These are phyloP conservation scores for Lacerta agilis DNA, from an alignment of 2,797 vertebrate species.

Conservation along the genomic window DNA sequence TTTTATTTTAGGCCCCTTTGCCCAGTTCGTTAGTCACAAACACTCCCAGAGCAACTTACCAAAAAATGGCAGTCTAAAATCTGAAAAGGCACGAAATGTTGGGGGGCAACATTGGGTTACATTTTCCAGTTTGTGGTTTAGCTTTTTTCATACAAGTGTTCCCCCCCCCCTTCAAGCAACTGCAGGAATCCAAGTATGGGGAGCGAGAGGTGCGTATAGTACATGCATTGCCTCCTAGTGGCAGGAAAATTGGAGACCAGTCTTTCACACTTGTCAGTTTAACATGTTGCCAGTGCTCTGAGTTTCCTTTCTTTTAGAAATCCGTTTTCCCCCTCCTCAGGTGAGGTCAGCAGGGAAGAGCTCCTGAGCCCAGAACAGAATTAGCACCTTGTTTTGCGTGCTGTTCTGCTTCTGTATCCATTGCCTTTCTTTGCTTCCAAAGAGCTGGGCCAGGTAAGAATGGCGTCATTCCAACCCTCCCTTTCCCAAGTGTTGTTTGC, in stretches of 20 bases:
- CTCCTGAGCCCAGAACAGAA: not conserved
- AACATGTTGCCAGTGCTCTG: conserved; percentile 31
- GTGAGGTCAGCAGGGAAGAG: conserved; percentile 25
- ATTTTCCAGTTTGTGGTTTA: not conserved
- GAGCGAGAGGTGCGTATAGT: not conserved
- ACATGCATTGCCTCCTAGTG: not conserved
- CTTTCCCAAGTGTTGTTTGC: not conserved
- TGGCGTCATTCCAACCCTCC: not conserved
- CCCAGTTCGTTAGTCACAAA: too few species aligned
- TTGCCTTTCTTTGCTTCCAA: accelerated
- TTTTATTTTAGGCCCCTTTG: too few species aligned
- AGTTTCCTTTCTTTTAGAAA: conserved; percentile 27
- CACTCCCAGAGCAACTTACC: too few species aligned
- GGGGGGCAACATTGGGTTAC: too few species aligned
- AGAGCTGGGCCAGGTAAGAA: not conserved
- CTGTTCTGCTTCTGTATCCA: accelerated
- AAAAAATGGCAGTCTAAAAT: too few species aligned
- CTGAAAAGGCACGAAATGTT: too few species aligned
- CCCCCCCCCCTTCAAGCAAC: not conserved
- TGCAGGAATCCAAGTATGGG: not conserved
- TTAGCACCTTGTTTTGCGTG: not conserved
- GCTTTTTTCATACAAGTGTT: not conserved
- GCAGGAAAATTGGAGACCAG: not conserved
- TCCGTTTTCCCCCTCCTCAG: conserved; percentile 17
- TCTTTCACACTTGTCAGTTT: conserved; percentile 19